A percentile compares a stretch with the other conserved stretches of the same genome.
phyloP scores from a whole-genome alignment of 1,140 invertebrate species.

The Leptopilina boulardi region DNA sequence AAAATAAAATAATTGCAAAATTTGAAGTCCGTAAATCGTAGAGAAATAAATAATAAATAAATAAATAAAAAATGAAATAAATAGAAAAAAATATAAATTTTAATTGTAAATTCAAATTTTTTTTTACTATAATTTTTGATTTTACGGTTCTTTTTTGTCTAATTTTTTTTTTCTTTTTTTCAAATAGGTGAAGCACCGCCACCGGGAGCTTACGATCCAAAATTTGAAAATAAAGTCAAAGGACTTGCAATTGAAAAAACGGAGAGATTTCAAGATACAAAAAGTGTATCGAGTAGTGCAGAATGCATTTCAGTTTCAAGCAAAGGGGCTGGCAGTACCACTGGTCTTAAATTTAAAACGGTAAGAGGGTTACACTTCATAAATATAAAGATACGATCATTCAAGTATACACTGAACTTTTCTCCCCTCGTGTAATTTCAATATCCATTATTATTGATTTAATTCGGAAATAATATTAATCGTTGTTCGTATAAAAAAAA shows the following conservation, averaged over 20 bases:
- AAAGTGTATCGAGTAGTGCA: conserved; percentile 63
- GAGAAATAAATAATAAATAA: too few relatives aligned
- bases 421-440: not conserved
- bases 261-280: conserved; percentile 68
- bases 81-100: too few relatives aligned
- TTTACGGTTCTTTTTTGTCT: not conserved
- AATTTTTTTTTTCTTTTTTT: conserved; percentile 43
- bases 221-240: conserved; percentile 69
- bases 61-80: too few relatives aligned
- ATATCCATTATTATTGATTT: too few relatives aligned
- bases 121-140: too few relatives aligned
- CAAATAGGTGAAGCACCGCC: conserved; percentile 70
- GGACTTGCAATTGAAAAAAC: conserved; percentile 66
- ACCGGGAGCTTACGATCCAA: conserved; percentile 73
- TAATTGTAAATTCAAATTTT: too few relatives aligned
- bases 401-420: conserved; percentile 12
- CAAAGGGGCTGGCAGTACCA: conserved; percentile 51
- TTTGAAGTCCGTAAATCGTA: too few relatives aligned
- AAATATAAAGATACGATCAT: not conserved
- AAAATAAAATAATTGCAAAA: too few relatives aligned
- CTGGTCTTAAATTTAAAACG: conserved; percentile 53
- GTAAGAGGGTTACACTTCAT: conserved; percentile 47
- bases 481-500: not conserved
- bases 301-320: conserved; percentile 64
- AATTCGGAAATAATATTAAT: conserved; percentile 16